Evolutionary conservation across 1,140 invertebrate species (phyloP).

Genomic region (Drosophila novamexicana): DNA sequence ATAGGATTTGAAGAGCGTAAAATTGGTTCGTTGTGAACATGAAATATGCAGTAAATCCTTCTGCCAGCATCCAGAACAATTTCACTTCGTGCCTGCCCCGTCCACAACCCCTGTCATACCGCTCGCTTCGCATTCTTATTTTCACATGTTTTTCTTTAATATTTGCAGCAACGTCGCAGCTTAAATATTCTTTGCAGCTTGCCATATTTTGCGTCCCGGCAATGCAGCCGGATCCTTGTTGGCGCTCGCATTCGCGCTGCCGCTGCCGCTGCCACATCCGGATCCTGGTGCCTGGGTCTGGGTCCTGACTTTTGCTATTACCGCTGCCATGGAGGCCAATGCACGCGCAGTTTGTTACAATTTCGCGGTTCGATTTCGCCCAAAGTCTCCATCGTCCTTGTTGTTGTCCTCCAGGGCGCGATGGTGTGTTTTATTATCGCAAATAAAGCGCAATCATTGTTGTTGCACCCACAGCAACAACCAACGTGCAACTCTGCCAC

Average conservation of each 20-base stretch:
- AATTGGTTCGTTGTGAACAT: constrained; percentile 85
- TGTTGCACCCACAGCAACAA: constrained; percentile 67
- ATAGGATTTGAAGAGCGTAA: constrained; percentile 85
- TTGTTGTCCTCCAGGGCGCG: constrained; percentile 58
- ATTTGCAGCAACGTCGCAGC: constrained; percentile 75
- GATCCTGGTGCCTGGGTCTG: constrained; percentile 12
- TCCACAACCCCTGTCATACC: neutral
- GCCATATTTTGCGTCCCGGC: constrained; percentile 54
- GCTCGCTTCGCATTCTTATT: constrained; percentile 29
- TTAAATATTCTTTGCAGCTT: constrained; percentile 76
- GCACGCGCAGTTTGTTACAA: constrained; percentile 81
- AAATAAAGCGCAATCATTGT: constrained; percentile 84
- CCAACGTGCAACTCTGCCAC: constrained; percentile 25
- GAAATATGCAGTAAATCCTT: constrained; percentile 85
- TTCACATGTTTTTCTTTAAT: constrained; percentile 77
- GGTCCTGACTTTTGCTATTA: constrained; percentile 74
- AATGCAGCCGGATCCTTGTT: constrained; percentile 32
- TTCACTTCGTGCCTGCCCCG: constrained; percentile 22
- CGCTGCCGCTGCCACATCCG: constrained; percentile 25
- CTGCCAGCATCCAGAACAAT: constrained; percentile 65
- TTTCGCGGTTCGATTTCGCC: constrained; percentile 78
- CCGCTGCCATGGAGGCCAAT: constrained; percentile 61
- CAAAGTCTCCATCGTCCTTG: constrained; percentile 34
- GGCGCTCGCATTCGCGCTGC: constrained; percentile 15
- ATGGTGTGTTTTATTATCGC: constrained; percentile 84